phyloP scores from a whole-genome alignment of 2,113 vertebrate species.

The Triplophysa rosa region DNA sequence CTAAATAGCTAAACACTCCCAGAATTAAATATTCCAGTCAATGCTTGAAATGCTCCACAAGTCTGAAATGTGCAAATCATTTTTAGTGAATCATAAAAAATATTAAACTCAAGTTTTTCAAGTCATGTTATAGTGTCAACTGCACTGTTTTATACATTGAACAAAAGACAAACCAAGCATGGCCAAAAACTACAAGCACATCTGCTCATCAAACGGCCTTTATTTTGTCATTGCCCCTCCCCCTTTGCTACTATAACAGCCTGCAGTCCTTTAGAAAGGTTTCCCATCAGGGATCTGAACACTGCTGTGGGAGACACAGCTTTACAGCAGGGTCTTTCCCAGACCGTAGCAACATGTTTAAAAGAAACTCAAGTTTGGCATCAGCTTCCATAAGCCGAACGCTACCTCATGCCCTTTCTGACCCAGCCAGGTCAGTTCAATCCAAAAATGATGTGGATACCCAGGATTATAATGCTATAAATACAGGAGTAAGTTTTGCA shows the following conservation, averaged over 20 bases:
- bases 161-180: slow-evolving; percentile 27
- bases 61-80: neutral
- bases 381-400: neutral
- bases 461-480: neutral
- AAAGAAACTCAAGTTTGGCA: slow-evolving; percentile 12
- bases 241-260: slow-evolving; percentile 13
- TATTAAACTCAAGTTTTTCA: too few relatives aligned
- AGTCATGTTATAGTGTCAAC: too few relatives aligned
- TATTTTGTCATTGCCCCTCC: slow-evolving; percentile 26
- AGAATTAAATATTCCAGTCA: too few relatives aligned
- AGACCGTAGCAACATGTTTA: neutral
- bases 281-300: slow-evolving; percentile 19
- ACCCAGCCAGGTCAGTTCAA: neutral
- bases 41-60: neutral
- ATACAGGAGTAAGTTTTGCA: neutral
- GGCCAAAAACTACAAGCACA: slow-evolving; percentile 19
- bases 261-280: slow-evolving; percentile 4
- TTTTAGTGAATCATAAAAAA: too few relatives aligned
- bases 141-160: neutral
- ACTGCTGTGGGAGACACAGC: neutral
- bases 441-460: neutral
- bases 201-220: slow-evolving; percentile 35
- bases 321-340: slow-evolving; percentile 24
- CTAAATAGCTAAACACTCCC: neutral
- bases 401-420: neutral